Evolutionary conservation across 2,888 invertebrate genomes (phyloP), one percentile per base, ranked within the genome.

Genomic region (Chrysotoxum bicinctum): DNA sequence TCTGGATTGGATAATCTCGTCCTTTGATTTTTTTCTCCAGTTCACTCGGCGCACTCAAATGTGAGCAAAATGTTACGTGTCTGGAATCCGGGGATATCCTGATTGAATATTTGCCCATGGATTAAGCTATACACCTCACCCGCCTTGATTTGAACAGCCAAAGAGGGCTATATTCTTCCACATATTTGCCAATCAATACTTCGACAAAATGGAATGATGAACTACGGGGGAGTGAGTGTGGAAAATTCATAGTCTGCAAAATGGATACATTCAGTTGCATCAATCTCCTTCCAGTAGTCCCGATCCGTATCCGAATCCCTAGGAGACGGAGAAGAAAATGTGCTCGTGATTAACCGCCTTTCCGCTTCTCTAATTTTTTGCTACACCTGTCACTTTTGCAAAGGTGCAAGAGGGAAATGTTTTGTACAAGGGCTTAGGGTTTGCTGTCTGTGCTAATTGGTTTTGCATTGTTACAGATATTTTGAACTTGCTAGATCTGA

Each of bases 61-160:
- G 80, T 76, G 84, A 85, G 80, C 80, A 72, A 72, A 85, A 76
- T 80, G 72, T 54, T 85, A 85, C 84, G 84, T 85, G 84, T 72
- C 76, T 73, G 72, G 84, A 85, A 85, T 85, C 84, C 56, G 50
- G 50, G 72, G 70, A 70, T 80, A 76, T 80, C 72, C 76, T 85
- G 84, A 85, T 85, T 85, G 84, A 85, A 80, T 81, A 85, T 85
- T 85, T 85, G 76, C 84, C 76, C 73, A 76, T 48, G 80, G 72
- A 85, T 85, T 80, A 85, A 45, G 26, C 84, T 30, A 50, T 52
- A 23, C 50, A 23, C 50, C 48, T 45, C 43, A 21, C 26, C 14
- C 26, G 30, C 32, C 19, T 23, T 14, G 4, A 14, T 6, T 37
- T 14, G 7, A 50, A 10, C 40, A 12, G 6, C 50, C 8, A 19